Conservation (phyloP, 2,888 invertebrate species). For the Drosophila leonis region DNA sequence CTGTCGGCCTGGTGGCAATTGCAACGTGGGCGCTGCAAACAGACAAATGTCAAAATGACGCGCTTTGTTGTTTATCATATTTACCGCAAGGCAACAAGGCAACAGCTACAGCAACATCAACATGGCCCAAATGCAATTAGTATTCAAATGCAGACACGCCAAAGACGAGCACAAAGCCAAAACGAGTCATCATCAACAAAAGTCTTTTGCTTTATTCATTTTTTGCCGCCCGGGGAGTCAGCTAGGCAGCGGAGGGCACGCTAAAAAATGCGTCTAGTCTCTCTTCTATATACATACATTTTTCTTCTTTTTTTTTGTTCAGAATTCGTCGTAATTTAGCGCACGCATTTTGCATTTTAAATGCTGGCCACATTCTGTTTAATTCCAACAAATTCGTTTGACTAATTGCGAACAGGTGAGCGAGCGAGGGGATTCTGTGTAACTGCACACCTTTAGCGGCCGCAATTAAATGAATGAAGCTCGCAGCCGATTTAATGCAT, state of each 20-base stretch:
- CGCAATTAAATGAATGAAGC: conserved; percentile 70
- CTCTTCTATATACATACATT: conserved; percentile 12
- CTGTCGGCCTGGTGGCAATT: conserved; percentile 60
- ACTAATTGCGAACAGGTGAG: conserved; percentile 79
- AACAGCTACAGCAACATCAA: conserved; percentile 8
- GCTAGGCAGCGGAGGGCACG: conserved; percentile 43
- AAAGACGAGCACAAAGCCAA: conserved; percentile 70
- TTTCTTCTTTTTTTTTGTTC: conserved; percentile 27
- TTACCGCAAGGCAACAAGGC: conserved; percentile 65
- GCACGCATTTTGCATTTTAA: conserved; percentile 85
- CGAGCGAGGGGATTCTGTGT: conserved; percentile 56
- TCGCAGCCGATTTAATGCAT: conserved; percentile 67
- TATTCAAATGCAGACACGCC: conserved; percentile 78
- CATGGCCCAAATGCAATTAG: conserved; percentile 74
- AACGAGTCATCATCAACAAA: conserved; percentile 74
- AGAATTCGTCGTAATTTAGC: conserved; percentile 83
- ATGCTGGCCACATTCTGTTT: conserved; percentile 75
- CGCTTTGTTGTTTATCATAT: conserved; percentile 82
- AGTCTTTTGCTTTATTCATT: conserved; percentile 27
- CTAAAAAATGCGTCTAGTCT: conserved; percentile 75
- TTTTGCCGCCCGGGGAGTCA: conserved; percentile 46
- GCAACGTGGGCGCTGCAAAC: conserved; percentile 74
- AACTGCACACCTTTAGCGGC: conserved; percentile 70
- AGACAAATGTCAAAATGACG: conserved; percentile 81
- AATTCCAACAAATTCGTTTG: conserved; percentile 82